Conservation (phyloP, 2,888 invertebrate species). For the Tetanocera ferruginea region DNA sequence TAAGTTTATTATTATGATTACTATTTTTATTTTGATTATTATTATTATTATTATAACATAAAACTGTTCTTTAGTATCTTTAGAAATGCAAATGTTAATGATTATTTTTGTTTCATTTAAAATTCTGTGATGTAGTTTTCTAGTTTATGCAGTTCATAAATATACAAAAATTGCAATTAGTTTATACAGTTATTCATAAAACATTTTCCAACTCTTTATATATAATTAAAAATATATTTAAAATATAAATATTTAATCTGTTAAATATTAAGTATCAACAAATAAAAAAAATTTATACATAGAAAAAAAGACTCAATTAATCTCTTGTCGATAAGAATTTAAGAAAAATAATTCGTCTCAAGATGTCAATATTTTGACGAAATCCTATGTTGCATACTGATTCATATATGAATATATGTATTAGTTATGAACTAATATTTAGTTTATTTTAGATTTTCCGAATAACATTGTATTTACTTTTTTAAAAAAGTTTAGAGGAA, state of each 20-base stretch:
- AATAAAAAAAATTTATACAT: constrained; percentile 17
- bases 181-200: constrained; percentile 8
- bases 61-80: constrained; percentile 45
- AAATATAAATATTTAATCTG: constrained; percentile 6
- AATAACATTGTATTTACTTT: too few species aligned
- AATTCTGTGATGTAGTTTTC: constrained; percentile 50
- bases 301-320: neutral
- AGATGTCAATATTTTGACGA: too few species aligned
- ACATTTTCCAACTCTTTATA: neutral
- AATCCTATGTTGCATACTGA: too few species aligned
- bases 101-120: constrained; percentile 37
- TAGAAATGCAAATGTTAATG: constrained; percentile 55
- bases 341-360: too few species aligned
- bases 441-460: too few species aligned
- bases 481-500: too few species aligned
- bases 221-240: neutral
- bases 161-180: constrained; percentile 19
- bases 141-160: constrained; percentile 40
- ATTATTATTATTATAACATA: neutral
- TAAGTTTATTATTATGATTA: neutral
- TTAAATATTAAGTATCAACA: constrained; percentile 11
- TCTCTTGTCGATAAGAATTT: too few species aligned
- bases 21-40: neutral
- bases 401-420: too few species aligned
- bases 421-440: too few species aligned